Evolutionary conservation across 2,888 invertebrate species (phyloP).

Genomic region (Chrysolina oricalcia): DNA sequence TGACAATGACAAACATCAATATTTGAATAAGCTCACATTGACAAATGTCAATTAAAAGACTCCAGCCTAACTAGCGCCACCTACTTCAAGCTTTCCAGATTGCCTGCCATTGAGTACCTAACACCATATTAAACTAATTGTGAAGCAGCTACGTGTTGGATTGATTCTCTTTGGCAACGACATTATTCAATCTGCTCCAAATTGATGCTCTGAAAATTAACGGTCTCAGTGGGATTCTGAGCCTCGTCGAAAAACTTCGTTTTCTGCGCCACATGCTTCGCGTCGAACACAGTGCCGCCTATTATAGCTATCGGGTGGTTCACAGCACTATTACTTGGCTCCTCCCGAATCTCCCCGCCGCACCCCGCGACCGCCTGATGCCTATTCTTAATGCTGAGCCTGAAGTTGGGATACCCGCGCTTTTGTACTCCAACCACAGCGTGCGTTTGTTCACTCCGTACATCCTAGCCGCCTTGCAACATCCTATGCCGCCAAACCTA

Average conservation of each 20-base stretch:
- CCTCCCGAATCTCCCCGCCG: constrained; percentile 28
- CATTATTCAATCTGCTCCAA: constrained; percentile 78
- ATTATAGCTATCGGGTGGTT: constrained; percentile 80
- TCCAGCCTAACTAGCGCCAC: no score
- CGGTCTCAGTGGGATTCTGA: constrained; percentile 62
- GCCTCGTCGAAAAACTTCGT: constrained; percentile 65
- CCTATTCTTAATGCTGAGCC: constrained; percentile 85
- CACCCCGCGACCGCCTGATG: constrained; percentile 74
- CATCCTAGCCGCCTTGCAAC: constrained; percentile 87
- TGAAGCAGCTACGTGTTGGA: neutral
- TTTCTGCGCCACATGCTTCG: constrained; percentile 77
- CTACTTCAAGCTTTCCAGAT: no score
- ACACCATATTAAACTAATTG: neutral
- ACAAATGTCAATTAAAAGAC: no score
- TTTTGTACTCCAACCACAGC: constrained; percentile 90
- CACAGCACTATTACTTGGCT: no score
- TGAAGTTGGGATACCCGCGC: constrained; percentile 86
- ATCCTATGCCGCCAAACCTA: constrained; percentile 87
- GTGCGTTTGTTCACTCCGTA: constrained; percentile 91
- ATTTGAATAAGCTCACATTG: no score
- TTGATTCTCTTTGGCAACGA: neutral
- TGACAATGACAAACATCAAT: no score
- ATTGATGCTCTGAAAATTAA: constrained; percentile 84
- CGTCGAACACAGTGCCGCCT: constrained; percentile 79
- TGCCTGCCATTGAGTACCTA: no score